Base-by-base conservation (phyloP, 2,113 vertebrate species). In the Phoenicopterus ruber region DNA sequence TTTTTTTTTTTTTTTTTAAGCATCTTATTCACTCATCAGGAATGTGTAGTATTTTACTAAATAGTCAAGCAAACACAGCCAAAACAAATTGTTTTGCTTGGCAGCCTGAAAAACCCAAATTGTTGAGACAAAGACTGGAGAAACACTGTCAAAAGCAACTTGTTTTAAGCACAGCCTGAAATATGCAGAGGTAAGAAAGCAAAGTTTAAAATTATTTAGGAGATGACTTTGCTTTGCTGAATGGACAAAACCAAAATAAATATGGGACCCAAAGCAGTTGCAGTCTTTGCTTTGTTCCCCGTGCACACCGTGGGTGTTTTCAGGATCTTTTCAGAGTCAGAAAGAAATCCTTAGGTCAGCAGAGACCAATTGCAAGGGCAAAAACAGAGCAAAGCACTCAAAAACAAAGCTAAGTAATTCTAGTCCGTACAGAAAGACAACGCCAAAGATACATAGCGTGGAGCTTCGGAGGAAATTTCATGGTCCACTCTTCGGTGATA, bases 41-140 rank as follows among this genome's bases (percentile, higher is more conserved):
- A 98, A 98, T 98, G 98, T 90, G 80, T 77, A 95, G 94, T 80
- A 97, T 98, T 97, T 97, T 94, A 96, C 93, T 77, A 70, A 97
- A 94, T 57, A 94, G 88, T 88, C 86, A 94, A 22, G 85, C 57
- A 55, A 93, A 57, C 25, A 84, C 70, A 86, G 96, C 97, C 96
- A 97, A 97, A 94, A 93, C 93, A 96, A 97, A 97, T 69, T 96
- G 95, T 97, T 97, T 97, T 94, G 65, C 93, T 98, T 98, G 98
- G 98, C 97, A 94, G 94, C 49, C 58, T 63, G 73, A 42, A 82
- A 96, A 82, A 80, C 50, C 57, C 42, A 80, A 94, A 95, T 28
- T 96, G 80, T 80, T 90, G 94, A 96, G 96, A 97, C 74, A 90
- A 92, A 96, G 86, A 80, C 88, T 89, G 70, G 49, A 94, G 87